Evolutionary conservation across 2,888 invertebrate species (phyloP).

Genomic region (Drosophila mimetica): DNA sequence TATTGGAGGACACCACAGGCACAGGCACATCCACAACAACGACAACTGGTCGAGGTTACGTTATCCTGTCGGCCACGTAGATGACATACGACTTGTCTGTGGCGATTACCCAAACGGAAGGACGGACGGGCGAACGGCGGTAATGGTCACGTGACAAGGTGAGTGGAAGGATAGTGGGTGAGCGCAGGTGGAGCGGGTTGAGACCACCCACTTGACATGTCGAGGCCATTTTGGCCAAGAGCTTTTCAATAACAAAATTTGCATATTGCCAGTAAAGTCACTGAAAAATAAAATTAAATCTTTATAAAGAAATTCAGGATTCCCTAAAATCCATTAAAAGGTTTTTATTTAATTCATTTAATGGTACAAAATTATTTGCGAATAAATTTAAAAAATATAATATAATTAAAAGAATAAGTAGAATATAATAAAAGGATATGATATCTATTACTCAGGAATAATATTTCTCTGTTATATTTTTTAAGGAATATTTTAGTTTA

Average conservation of each 20-base stretch:
- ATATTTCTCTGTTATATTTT: no score
- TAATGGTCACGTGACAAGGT: slow-evolving; percentile 38
- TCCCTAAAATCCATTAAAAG: no score
- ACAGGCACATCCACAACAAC: slow-evolving; percentile 22
- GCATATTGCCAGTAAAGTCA: slow-evolving; percentile 59
- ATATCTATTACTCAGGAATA: no score
- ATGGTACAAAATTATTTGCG: no score
- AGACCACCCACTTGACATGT: slow-evolving; percentile 22
- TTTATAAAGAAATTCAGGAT: no score
- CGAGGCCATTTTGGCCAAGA: slow-evolving; percentile 34
- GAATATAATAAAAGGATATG: no score
- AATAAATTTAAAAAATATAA: no score
- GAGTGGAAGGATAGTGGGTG: slow-evolving; percentile 8
- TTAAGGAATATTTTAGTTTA: no score
- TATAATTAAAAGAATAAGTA: no score
- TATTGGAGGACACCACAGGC: slow-evolving; percentile 26
- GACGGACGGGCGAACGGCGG: slow-evolving; percentile 10
- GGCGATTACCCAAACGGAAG: slow-evolving; percentile 57
- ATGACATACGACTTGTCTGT: slow-evolving; percentile 63
- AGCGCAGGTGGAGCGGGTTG: slow-evolving; percentile 20
- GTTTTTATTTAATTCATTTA: no score
- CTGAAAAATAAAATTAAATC: slow-evolving; percentile 1
- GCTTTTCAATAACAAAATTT: slow-evolving; percentile 69
- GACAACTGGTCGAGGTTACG: slow-evolving; percentile 40
- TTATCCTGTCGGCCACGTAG: slow-evolving; percentile 48